Base-by-base conservation (phyloP, 2,797 vertebrate species). In the Eutrigla gurnardus region DNA sequence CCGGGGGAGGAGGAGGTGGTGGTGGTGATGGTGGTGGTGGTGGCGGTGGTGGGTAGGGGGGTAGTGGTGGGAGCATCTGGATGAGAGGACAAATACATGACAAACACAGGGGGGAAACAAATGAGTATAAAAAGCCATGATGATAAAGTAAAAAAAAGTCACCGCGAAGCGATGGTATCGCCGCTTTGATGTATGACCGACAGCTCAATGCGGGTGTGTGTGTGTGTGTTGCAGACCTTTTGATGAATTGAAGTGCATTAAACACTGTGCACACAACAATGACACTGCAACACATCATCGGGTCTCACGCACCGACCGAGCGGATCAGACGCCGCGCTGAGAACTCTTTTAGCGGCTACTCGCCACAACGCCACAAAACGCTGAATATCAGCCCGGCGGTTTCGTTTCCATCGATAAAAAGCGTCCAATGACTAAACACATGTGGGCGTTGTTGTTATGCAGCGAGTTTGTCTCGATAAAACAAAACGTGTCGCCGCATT, bases 31-130 rank as follows among this genome's bases (percentile, higher is more conserved):
- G 88, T 91, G 83, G 94, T 88, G 91, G 93, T 92, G 84, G 94
- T 92, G 88, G 94, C 90, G 93, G 96, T 96, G 94, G 96, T 98
- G 97, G 97, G 96, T 96, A 93, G 96, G 96, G 96, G 98, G 97
- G 96, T 95, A 93, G 97, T 99, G 96, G 97, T 98, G 95, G 95
- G 97, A 95, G 96, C 97, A 98, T 99, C 98, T 99, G 96, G 95
- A 98, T 98, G 98, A 93, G 80, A 95, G 96, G 96, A 96, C 95
- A 97, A 80, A 93, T 87, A 93, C 91, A 93, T 86, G 89, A 94
- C 90, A 94, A 89, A 95, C 91, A 91, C 78, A 80, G 37, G 93
- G 93, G 73, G 79, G 53, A 71, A 82, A 86, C 73, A 89, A 84
- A 94, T 92, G 89, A 91, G 78, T 72, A 78, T 36, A 85, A 86